A percentile compares a stretch with the other conserved stretches of the same genome.
Conservation (phyloP, 2,113 vertebrate genomes). For the Tenebrosternarchus preto region DNA sequence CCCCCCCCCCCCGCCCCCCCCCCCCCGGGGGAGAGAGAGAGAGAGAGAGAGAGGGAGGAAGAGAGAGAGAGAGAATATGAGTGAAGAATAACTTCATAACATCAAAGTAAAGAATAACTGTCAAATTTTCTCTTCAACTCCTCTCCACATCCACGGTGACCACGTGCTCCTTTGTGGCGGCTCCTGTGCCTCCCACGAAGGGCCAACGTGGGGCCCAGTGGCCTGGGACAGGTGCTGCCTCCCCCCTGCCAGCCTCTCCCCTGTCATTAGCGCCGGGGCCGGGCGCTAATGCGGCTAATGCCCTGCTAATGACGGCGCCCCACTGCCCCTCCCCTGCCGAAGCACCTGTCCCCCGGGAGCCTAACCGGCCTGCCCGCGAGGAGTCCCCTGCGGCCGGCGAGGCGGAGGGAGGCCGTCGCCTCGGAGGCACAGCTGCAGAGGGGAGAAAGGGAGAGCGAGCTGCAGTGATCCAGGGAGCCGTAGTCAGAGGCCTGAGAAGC, state of each 20-base stretch:
- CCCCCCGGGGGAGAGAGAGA: too few relatives aligned
- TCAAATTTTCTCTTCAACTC: conserved; percentile 35
- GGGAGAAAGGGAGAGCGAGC: too few relatives aligned
- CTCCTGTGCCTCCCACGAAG: conserved; percentile 1
- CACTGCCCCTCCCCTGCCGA: conserved; percentile 55
- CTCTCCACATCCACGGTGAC: conserved; percentile 27
- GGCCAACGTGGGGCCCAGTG: conserved; percentile 17
- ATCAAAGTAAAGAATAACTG: conserved; percentile 22
- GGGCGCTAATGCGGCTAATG: conserved; percentile 70
- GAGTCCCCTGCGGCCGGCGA: neutral
- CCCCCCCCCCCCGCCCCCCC: too few relatives aligned
- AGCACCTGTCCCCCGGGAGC: conserved; percentile 68
- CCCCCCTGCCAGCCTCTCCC: conserved; percentile 64
- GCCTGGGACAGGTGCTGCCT: conserved; percentile 74
- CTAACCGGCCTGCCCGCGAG: conserved; percentile 29
- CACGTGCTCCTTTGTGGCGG: neutral
- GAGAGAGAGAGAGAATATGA: conserved; percentile 13
- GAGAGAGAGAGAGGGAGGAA: neutral
- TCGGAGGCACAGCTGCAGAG: neutral
- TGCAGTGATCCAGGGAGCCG: too few relatives aligned
- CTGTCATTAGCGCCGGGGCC: conserved; percentile 72
- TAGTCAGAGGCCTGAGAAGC: too few relatives aligned
- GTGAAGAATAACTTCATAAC: too few relatives aligned
- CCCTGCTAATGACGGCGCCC: conserved; percentile 77
- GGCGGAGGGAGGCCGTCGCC: neutral